Evolutionary conservation across 2,888 invertebrate species (phyloP).

Genomic region (Sinotaia quadrata): DNA sequence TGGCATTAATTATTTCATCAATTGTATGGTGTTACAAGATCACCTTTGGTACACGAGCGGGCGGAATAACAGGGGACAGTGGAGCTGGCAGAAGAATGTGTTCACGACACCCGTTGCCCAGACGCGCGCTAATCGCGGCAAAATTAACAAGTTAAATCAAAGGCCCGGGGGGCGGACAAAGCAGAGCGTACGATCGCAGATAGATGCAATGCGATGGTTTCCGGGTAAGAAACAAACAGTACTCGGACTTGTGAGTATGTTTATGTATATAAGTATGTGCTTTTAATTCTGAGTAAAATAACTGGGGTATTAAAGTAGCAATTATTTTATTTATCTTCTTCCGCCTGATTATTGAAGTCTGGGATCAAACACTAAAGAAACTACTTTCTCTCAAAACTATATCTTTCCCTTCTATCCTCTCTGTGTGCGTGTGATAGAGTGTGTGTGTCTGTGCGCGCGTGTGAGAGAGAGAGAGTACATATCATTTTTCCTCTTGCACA

Average conservation of each 20-base stretch:
- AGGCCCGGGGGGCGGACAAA: no score
- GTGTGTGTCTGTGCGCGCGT: not conserved
- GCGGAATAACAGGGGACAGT: conserved; percentile 29
- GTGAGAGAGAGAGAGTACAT: not conserved
- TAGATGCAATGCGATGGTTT: conserved; percentile 40
- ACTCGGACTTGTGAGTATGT: not conserved
- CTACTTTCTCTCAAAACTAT: no score
- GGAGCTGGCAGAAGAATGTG: conserved; percentile 38
- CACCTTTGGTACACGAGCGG: conserved; percentile 38
- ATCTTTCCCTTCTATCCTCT: no score
- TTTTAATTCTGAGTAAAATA: no score
- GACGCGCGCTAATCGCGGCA: no score
- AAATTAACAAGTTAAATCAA: no score
- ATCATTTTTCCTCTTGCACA: not conserved
- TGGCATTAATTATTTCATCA: not conserved
- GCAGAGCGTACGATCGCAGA: conserved; percentile 7
- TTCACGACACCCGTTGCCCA: not conserved
- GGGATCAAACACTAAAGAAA: no score
- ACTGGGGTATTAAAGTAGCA: no score
- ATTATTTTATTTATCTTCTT: no score
- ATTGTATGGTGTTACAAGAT: not conserved
- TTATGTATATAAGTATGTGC: not conserved
- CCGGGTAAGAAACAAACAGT: conserved; percentile 44
- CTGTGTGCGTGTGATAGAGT: not conserved
- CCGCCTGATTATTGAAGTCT: no score